These are phyloP conservation scores for Periparus ater DNA, from an alignment of 2,797 vertebrate species.

Conservation along the genomic window DNA sequence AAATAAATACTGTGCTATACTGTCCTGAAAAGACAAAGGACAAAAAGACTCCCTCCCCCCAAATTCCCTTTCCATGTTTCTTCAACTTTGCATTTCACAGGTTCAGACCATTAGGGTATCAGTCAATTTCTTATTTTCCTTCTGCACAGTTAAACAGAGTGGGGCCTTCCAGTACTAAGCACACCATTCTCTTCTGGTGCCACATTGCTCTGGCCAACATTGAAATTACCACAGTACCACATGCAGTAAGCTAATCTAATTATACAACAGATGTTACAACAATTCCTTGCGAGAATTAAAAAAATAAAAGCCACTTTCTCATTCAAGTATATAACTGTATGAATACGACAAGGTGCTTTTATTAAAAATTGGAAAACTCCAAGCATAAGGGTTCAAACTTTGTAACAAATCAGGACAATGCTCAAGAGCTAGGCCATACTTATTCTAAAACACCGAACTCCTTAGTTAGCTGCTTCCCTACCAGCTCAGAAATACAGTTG, in stretches of 20 bases:
- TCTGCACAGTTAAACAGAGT: neutral
- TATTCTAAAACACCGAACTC: neutral
- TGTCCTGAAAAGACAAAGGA: neutral
- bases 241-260: neutral
- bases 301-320: neutral
- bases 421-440: neutral
- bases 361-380: neutral
- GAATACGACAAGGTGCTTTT: neutral
- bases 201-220: neutral
- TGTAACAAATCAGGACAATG: neutral
- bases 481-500: neutral
- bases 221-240: neutral
- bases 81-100: neutral
- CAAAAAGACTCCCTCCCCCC: neutral
- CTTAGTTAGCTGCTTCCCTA: neutral
- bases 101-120: neutral
- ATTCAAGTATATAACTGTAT: neutral
- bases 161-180: neutral
- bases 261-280: neutral
- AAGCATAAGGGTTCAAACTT: neutral
- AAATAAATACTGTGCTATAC: neutral
- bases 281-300: neutral
- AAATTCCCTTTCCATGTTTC: neutral
- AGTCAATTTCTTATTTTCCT: neutral
- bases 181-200: neutral